Conservation (phyloP, 2,797 vertebrate species). For the Anomalospiza imberbis region DNA sequence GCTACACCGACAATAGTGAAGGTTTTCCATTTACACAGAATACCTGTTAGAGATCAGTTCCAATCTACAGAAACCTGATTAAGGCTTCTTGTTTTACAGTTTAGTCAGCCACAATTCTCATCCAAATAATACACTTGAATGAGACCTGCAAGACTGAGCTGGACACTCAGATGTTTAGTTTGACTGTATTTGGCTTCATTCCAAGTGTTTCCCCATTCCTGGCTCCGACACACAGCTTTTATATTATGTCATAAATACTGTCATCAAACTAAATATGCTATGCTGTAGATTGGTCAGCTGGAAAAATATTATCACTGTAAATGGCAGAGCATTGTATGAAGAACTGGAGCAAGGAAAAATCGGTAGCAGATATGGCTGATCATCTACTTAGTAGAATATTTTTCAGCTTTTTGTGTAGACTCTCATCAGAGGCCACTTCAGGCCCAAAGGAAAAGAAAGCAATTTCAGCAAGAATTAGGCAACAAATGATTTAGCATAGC, state of each 20-base stretch:
- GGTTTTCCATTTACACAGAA: background rate
- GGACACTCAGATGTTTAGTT: slow-evolving; percentile 9
- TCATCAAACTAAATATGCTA: background rate
- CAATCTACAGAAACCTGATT: slow-evolving; percentile 21
- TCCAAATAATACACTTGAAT: slow-evolving; percentile 3
- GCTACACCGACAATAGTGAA: background rate
- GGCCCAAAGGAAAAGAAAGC: background rate
- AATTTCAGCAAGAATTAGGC: slow-evolving; percentile 14
- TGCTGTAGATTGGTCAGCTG: background rate
- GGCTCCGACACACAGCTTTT: background rate
- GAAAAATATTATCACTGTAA: slow-evolving; percentile 8
- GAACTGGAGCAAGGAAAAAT: background rate
- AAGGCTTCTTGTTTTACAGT: background rate
- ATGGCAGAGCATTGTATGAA: background rate
- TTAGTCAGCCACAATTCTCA: background rate
- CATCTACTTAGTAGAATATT: background rate
- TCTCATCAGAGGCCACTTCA: background rate
- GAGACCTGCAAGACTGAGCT: background rate
- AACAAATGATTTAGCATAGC: slow-evolving; percentile 4
- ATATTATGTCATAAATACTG: slow-evolving; percentile 33
- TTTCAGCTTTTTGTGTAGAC: background rate
- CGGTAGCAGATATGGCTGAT: background rate
- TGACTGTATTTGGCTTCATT: background rate
- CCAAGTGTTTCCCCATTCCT: slow-evolving; percentile 44
- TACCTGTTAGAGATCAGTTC: background rate